Percentiles rank a stretch among this genome's conserved stretches.
Evolutionary conservation across 1,140 invertebrate species (phyloP).

Genomic region (Ceratina australensis): DNA sequence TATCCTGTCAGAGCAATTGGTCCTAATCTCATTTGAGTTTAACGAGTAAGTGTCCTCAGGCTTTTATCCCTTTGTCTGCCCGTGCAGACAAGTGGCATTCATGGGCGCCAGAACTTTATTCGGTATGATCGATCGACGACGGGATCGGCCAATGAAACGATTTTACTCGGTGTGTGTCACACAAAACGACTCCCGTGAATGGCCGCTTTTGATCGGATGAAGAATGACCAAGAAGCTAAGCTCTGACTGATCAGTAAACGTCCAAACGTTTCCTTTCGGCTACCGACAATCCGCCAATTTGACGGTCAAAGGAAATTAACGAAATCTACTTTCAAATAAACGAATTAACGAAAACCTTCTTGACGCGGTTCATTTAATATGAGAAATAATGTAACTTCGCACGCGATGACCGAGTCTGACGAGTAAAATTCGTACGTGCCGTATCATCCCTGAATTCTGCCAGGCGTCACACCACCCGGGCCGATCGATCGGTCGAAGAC

Average conservation of each 20-base stretch:
- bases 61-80: slow-evolving; percentile 62
- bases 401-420: not conserved
- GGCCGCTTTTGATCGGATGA: slow-evolving; percentile 25
- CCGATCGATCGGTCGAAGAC: slow-evolving; percentile 39
- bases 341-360: no score
- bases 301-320: no score
- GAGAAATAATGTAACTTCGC: slow-evolving; percentile 13
- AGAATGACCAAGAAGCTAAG: slow-evolving; percentile 25
- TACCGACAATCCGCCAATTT: not conserved
- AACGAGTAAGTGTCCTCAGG: slow-evolving; percentile 57
- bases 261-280: not conserved
- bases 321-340: no score
- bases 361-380: slow-evolving; percentile 22
- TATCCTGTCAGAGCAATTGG: slow-evolving; percentile 59
- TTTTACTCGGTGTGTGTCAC: slow-evolving; percentile 28
- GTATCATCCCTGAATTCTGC: slow-evolving; percentile 40
- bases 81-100: slow-evolving; percentile 58
- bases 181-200: slow-evolving; percentile 40
- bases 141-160: slow-evolving; percentile 47
- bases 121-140: slow-evolving; percentile 54
- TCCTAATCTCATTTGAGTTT: slow-evolving; percentile 59
- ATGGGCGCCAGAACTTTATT: slow-evolving; percentile 61
- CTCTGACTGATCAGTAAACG: not conserved
- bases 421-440: slow-evolving; percentile 27
- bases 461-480: slow-evolving; percentile 5